Conservation (phyloP, 1,140 invertebrate genomes). For the Acromyrmex charruanus region DNA sequence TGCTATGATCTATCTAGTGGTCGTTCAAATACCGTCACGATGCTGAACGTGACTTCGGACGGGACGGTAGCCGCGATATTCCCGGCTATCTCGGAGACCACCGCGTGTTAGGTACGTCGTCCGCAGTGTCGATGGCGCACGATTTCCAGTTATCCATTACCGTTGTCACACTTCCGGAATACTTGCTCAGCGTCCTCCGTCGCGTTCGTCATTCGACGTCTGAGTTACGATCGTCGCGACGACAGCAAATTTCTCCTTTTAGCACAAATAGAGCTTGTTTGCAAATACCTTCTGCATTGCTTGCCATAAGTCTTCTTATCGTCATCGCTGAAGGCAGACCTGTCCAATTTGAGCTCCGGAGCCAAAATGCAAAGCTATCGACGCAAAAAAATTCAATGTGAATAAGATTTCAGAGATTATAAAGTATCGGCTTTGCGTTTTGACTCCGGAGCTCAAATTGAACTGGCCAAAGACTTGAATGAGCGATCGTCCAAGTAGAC, state of each 20-base stretch:
- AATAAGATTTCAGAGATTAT: no score
- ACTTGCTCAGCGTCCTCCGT: constrained; percentile 76
- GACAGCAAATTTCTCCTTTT: constrained; percentile 15
- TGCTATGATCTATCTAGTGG: constrained; percentile 61
- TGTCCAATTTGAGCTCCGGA: no score
- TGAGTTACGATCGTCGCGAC: constrained; percentile 33
- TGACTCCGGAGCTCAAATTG: no score
- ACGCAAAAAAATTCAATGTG: no score
- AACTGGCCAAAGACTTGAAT: neutral
- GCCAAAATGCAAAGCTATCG: no score
- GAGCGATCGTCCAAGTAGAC: neutral
- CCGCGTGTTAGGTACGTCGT: constrained; percentile 48
- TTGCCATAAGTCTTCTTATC: neutral
- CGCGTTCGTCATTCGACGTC: constrained; percentile 41
- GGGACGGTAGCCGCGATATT: constrained; percentile 60
- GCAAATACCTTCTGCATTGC: constrained; percentile 4
- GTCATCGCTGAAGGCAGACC: no score
- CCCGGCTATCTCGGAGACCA: constrained; percentile 48
- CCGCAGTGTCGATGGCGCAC: constrained; percentile 66
- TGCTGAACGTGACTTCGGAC: constrained; percentile 71
- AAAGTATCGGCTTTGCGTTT: no score
- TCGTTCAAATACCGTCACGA: constrained; percentile 72
- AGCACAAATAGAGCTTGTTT: constrained; percentile 2
- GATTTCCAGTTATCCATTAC: constrained; percentile 84
- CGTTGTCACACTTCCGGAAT: constrained; percentile 84